These are phyloP conservation scores for Theristus sp. DNA, from an alignment of 2,888 invertebrate genomes.

Conservation along the genomic window DNA sequence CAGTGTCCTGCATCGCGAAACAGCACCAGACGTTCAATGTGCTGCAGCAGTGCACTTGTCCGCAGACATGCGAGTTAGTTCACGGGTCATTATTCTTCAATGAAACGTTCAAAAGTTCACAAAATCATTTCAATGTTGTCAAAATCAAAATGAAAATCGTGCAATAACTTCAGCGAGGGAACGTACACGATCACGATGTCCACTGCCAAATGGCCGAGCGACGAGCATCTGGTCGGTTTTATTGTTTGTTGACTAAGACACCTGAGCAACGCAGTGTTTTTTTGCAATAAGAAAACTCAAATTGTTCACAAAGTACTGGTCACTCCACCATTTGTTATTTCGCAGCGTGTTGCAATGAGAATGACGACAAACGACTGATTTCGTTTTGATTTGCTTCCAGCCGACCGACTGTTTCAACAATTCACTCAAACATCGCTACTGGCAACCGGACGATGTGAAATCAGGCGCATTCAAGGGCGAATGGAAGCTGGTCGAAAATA, in stretches of 20 bases:
- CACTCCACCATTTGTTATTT: too few relatives aligned
- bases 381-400: too few relatives aligned
- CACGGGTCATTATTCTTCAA: background rate
- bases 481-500: background rate
- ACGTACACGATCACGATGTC: constrained; percentile 8
- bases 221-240: background rate
- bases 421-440: background rate
- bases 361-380: too few relatives aligned
- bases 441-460: background rate
- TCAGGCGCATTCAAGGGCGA: background rate
- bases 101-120: background rate
- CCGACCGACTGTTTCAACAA: background rate
- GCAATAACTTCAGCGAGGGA: constrained; percentile 5
- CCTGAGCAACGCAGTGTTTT: background rate
- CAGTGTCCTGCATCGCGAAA: background rate
- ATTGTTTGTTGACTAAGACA: background rate
- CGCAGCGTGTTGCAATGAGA: too few relatives aligned
- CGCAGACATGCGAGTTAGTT: background rate
- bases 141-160: too few relatives aligned
- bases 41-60: background rate
- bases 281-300: background rate
- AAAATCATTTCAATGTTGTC: too few relatives aligned
- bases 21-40: background rate
- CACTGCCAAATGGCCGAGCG: constrained; percentile 7
- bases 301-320: background rate